Evolutionary conservation across 92 coral and sea anemone species (phyloP).

Genomic region (Micromussa lordhowensis): DNA sequence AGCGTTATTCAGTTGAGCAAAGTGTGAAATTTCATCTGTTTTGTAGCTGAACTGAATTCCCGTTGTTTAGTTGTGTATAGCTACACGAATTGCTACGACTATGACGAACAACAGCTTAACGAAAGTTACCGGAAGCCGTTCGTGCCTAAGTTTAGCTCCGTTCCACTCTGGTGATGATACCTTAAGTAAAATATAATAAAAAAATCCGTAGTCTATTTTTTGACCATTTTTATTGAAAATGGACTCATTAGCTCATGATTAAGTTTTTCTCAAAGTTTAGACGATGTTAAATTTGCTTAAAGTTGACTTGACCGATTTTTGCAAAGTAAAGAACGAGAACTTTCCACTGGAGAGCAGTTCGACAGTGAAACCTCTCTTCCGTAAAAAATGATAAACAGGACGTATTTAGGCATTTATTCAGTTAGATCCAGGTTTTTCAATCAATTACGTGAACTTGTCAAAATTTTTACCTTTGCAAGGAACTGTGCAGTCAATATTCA

Average conservation of each 20-base stretch:
- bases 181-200: neutral
- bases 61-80: neutral
- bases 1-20: neutral
- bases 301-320: neutral
- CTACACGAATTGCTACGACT: neutral
- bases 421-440: neutral
- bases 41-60: neutral
- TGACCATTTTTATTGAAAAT: neutral
- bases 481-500: neutral
- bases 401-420: neutral
- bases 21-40: neutral
- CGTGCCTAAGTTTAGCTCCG: constrained; percentile 5
- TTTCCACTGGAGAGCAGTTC: neutral
- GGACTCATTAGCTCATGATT: neutral
- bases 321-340: neutral
- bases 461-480: neutral
- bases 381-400: neutral
- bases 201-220: neutral
- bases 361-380: neutral
- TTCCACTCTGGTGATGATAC: neutral
- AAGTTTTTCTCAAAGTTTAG: neutral
- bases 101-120: neutral
- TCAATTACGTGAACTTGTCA: neutral
- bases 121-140: neutral
- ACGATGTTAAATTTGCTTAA: neutral